Conservation (phyloP, 1,140 invertebrate species). For the Brachionus asplanchnoidis region DNA sequence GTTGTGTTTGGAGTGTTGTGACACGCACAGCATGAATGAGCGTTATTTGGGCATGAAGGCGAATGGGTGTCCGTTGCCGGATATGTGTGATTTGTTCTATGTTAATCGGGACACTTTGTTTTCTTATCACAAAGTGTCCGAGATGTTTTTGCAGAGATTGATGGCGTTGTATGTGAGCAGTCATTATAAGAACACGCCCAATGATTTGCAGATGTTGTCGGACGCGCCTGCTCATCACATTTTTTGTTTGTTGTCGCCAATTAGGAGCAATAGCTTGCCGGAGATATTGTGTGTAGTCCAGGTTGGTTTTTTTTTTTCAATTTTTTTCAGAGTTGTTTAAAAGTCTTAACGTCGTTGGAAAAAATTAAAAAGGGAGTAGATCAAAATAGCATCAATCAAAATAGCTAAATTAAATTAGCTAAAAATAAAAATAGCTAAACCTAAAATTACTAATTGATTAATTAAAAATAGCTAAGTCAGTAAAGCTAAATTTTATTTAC, state of each 20-base stretch:
- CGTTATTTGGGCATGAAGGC: constrained; percentile 54
- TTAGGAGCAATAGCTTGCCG: constrained; percentile 66
- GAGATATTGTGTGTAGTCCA: constrained; percentile 87
- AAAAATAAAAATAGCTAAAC: too few relatives aligned
- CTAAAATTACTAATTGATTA: too few relatives aligned
- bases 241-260: constrained; percentile 85
- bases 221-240: constrained; percentile 97
- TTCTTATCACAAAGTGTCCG: constrained; percentile 91
- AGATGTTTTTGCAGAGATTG: constrained; percentile 83
- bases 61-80: constrained; percentile 77
- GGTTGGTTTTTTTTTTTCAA: constrained; percentile 40
- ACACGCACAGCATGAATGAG: not conserved
- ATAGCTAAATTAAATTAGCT: too few relatives aligned
- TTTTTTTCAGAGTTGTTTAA: too few relatives aligned
- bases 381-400: too few relatives aligned
- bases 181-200: constrained; percentile 98
- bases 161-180: constrained; percentile 91
- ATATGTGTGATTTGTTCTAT: constrained; percentile 77
- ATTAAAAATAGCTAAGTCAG: too few relatives aligned
- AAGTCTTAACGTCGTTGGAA: too few relatives aligned
- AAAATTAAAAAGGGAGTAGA: too few relatives aligned
- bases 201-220: constrained; percentile 96
- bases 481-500: too few relatives aligned
- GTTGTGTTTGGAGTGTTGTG: constrained; percentile 76
- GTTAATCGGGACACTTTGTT: constrained; percentile 84